Evolutionary conservation across 2,797 vertebrate genomes (phyloP), one percentile per base, ranked within the genome.

Genomic region (Gymnothorax javanicus): DNA sequence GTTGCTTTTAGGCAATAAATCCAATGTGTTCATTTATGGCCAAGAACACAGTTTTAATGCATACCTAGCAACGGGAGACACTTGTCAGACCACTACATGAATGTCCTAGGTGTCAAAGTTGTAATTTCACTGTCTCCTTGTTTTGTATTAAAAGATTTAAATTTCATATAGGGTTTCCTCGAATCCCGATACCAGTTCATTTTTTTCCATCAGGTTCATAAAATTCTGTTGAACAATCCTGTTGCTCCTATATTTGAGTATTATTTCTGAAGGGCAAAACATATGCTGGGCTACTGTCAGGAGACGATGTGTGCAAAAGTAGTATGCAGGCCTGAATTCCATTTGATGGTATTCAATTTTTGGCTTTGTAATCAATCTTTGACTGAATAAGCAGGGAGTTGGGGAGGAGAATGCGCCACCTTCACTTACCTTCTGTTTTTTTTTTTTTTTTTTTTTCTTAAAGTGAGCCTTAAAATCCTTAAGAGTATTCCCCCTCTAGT

Each of bases 21-120:
- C 77, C 54, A 86, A 33, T 79, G 77, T 58, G 57, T 60, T 11
- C 12, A 77, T 71, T 79, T 86, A 59, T 33, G 52, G 23, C 27
- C 57, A 86, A 60, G 43, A 20, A 43, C 43, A 77, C 5, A 17
- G 7, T 17, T 4, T 77, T 52, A 50, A 17, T 4, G 7, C 20
- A 52, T 12, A 43, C 69, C 25, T 33, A 33, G 20, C 33, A 25
- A 27, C 33, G 25, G 4, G 12, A 3, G 8, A 25, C 64, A 69
- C 64, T n/a, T 33, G 27, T 73, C 69, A 33, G 13, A 73, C 27
- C 3, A 12, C 27, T 73, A 11, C 8, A 43, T 73, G 27, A 33
- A 73, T 73, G 33, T 27, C 33, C 27, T 12, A 27, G 25, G 15
- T 52, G 43, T 50, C 73, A 73, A 25, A 43, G 25, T 13, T 43